phyloP scores from a whole-genome alignment of 2,888 invertebrate genomes.

The Drosophila algonquin region DNA sequence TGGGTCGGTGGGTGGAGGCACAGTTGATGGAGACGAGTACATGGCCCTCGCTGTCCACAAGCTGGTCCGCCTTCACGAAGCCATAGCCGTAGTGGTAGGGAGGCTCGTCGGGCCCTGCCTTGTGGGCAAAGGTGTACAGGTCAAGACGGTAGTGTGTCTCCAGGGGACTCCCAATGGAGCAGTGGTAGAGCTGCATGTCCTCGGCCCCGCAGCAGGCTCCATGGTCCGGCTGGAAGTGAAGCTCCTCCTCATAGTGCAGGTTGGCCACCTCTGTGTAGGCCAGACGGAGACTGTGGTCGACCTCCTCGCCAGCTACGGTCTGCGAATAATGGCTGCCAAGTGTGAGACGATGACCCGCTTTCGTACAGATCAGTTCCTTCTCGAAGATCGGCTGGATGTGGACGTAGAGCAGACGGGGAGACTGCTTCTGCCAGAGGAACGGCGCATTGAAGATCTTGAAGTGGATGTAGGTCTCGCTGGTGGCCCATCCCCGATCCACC shows the following conservation, averaged over 20 bases:
- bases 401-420: conserved; percentile 87
- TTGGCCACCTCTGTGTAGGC: conserved; percentile 87
- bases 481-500: conserved; percentile 93
- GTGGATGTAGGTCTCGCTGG: conserved; percentile 91
- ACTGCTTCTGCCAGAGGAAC: conserved; percentile 88
- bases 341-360: not conserved
- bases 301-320: conserved; percentile 81
- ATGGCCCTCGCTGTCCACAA: conserved; percentile 90
- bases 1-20: conserved; percentile 92
- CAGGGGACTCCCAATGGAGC: conserved; percentile 89
- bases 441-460: conserved; percentile 92
- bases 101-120: conserved; percentile 87
- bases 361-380: conserved; percentile 71
- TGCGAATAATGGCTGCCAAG: rapidly evolving
- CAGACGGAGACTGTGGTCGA: conserved; percentile 57
- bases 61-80: conserved; percentile 91
- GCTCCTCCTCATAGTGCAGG: conserved; percentile 85
- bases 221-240: conserved; percentile 89
- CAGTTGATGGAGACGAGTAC: conserved; percentile 91
- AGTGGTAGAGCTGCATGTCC: conserved; percentile 91
- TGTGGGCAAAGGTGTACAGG: conserved; percentile 89
- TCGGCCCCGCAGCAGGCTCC: conserved; percentile 89
- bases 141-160: conserved; percentile 92
- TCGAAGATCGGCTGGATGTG: conserved; percentile 89
- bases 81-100: conserved; percentile 94